Base-by-base conservation (phyloP, 1,140 invertebrate species). In the Drosophila truncata region DNA sequence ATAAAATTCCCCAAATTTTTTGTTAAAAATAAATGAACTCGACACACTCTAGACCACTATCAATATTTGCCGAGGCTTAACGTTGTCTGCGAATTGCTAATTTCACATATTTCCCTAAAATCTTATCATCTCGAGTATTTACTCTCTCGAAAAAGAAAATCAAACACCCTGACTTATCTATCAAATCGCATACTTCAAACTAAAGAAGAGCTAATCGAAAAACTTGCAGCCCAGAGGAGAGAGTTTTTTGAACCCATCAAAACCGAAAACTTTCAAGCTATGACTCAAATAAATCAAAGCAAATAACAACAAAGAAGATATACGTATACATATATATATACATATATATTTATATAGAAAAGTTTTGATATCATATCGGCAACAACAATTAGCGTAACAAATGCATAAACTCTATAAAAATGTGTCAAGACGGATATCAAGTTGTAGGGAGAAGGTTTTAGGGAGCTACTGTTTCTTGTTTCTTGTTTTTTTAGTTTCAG, bases 361-460 rank as follows among this genome's bases (percentile, higher is more conserved):
- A 55, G 37, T 58, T 73, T 50, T 63, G 63, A 65, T 76, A 75
- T 87, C 70, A 72, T 82, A 86, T 86, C 75, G 33, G 18, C 54
- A 59, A 54, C 61, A 66, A 58, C 52, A 79, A 76, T 82, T 83
- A 73, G 72, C 81, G 55, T 63, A 35, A 76, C 58, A 81, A 81
- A 81, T 54, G 60, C 62, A 61, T 71, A 74, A 80, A 77, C 42
- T 80, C 18, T 37, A 46, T 44, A 62, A 37, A 54, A 67, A 37
- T 49, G 46, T 64, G 54, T 49, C 57, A 33, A 62, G 23, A 52
- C 61, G 75, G 76, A 82, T 76, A 84, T 31, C 50, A 46, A 50
- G 8, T 5, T 9, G 44, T 25, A 55, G 55, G 49, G 14, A 27
- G 25, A 14, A 13, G 7, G 25, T 25, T 25, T 25, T 25, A 25